Evolutionary conservation across 2,113 vertebrate genomes (phyloP), one percentile per base, ranked within the genome.

Genomic region (Egretta garzetta): DNA sequence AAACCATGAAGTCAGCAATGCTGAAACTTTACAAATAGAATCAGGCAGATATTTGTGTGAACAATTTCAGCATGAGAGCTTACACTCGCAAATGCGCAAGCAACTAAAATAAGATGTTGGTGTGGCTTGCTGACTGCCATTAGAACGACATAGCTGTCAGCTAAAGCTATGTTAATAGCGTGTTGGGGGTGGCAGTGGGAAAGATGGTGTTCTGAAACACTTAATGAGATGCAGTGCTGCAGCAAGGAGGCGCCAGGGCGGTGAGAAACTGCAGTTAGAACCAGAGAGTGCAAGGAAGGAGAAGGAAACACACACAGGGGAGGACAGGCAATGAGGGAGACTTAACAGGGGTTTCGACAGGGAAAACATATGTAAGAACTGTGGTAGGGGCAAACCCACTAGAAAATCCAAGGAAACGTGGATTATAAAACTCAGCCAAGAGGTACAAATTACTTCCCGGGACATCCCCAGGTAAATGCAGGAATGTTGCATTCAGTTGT

Each of bases 1-100:
- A 83, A 92, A 83, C n/a, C 71, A 50, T 0, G 0, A 30, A 74
- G 47, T 35, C 50, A 74, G 24, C 0, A 0, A 33, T 15, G 14
- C 59, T 50, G 55, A 73, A 91, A 50, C n/a, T 22, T 88, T 30
- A 55, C 63, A 53, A 66, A 45, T 0, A 80, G 55, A 80, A 91
- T 41, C 35, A 39, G 30, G 33, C 68, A 86, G 71, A 18, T 19
- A 63, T 35, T 35, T 45, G 18, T 6, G 10, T 18, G 58, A 81
- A 73, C 21, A 64, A 39, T n/a, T 60, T 82, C 52, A 79, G 13
- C 16, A 3, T 19, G 82, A 63, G 21, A 84, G 43, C 52, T 81
- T 53, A 43, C n/a, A 21, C 23, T 49, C 47, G 52, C 27, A 66
- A 77, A 74, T 11, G 63, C 16, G 37, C 2, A 37, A 74, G 59